These are phyloP conservation scores for Trachelus iudaicus DNA, from an alignment of 2,888 invertebrate genomes.

Conservation along the genomic window DNA sequence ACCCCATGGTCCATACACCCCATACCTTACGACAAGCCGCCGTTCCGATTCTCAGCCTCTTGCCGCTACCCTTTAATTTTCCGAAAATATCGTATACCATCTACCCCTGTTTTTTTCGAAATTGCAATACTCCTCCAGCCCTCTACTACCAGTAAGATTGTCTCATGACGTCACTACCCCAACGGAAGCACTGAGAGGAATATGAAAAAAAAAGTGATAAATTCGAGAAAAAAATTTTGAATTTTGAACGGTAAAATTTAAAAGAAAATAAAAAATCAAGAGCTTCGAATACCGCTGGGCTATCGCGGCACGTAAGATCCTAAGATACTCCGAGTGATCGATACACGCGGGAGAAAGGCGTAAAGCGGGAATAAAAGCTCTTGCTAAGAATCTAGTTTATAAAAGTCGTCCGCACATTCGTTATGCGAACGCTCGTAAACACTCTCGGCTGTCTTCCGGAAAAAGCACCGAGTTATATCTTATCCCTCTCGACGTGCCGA, in stretches of 20 bases:
- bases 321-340: neutral
- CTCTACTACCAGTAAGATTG: neutral
- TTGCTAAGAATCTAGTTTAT: constrained; percentile 30
- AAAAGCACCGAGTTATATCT: constrained; percentile 7
- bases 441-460: neutral
- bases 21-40: constrained; percentile 35
- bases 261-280: neutral
- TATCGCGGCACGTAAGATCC: neutral
- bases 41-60: constrained; percentile 46
- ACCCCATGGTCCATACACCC: neutral
- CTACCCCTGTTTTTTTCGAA: neutral
- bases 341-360: neutral
- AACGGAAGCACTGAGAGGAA: neutral
- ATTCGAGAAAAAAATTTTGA: too few species aligned
- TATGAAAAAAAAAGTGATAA: neutral
- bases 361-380: neutral
- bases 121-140: neutral
- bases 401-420: constrained; percentile 39
- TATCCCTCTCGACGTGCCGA: constrained; percentile 32
- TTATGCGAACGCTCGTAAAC: constrained; percentile 38
- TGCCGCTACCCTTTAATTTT: constrained; percentile 51
- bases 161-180: neutral
- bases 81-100: constrained; percentile 33
- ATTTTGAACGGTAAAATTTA: neutral
- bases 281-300: neutral